Conservation (phyloP, 2,797 vertebrate genomes). For the Hipposideros larvatus region DNA sequence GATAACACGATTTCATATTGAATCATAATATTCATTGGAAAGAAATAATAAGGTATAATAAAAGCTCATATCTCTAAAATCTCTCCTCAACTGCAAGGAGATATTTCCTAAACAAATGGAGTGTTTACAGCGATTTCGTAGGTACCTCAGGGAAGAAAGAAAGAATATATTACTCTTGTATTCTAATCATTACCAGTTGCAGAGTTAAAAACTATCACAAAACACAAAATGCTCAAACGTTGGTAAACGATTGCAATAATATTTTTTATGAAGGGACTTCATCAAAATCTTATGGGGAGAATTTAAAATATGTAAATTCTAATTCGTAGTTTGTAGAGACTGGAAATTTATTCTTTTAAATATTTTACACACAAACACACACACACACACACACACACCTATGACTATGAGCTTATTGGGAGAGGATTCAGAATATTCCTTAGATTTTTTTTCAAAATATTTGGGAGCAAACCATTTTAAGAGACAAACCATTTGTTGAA, state of each 20-base stretch:
- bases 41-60: neutral
- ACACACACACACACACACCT: neutral
- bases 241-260: neutral
- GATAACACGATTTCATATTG: neutral
- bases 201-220: neutral
- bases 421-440: neutral
- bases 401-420: neutral
- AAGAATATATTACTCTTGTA: neutral
- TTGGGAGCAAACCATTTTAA: neutral
- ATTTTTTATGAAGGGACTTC: neutral
- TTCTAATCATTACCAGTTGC: neutral
- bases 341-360: neutral
- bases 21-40: neutral
- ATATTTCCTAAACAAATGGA: neutral
- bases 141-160: neutral
- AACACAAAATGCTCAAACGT: neutral
- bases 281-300: neutral
- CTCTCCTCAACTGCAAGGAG: neutral
- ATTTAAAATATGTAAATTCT: neutral
- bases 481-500: neutral
- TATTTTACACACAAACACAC: neutral
- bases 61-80: neutral
- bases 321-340: neutral
- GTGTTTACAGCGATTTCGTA: neutral
- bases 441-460: neutral